A percentile compares a stretch with the other conserved stretches of the same genome.
Evolutionary conservation across 2,113 vertebrate species (phyloP).

Genomic region (Aptenodytes forsteri): DNA sequence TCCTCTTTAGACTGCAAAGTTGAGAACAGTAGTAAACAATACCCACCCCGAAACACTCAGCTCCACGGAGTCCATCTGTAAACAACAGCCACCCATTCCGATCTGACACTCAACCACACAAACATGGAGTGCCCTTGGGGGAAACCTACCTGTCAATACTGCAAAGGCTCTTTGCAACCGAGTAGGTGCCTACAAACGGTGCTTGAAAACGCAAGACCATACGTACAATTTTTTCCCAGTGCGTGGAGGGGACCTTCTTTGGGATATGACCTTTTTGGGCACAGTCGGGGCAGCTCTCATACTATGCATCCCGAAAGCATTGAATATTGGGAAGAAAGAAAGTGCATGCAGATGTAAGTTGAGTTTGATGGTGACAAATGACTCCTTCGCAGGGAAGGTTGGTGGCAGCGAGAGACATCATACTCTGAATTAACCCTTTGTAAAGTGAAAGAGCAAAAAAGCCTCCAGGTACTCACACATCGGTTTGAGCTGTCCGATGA

Average conservation of each 20-base stretch:
- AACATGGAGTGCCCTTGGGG: neutral
- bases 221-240: neutral
- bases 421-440: neutral
- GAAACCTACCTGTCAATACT: neutral
- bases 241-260: neutral
- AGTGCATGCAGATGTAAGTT: neutral
- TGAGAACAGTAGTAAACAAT: neutral
- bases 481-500: slow-evolving; percentile 97
- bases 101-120: neutral
- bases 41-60: neutral
- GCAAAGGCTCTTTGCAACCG: neutral
- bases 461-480: slow-evolving; percentile 90
- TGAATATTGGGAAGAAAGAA: neutral
- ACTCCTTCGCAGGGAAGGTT: neutral
- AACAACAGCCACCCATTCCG: neutral
- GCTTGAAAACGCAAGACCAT: neutral
- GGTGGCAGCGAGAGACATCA: neutral
- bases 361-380: neutral
- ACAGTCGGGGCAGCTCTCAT: neutral
- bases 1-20: neutral
- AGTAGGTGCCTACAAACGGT: neutral
- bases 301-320: rapidly evolving
- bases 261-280: neutral
- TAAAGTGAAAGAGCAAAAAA: neutral
- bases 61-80: neutral